Evolutionary conservation across 2,888 invertebrate genomes (phyloP).

Genomic region (Drosophila engyochracea): DNA sequence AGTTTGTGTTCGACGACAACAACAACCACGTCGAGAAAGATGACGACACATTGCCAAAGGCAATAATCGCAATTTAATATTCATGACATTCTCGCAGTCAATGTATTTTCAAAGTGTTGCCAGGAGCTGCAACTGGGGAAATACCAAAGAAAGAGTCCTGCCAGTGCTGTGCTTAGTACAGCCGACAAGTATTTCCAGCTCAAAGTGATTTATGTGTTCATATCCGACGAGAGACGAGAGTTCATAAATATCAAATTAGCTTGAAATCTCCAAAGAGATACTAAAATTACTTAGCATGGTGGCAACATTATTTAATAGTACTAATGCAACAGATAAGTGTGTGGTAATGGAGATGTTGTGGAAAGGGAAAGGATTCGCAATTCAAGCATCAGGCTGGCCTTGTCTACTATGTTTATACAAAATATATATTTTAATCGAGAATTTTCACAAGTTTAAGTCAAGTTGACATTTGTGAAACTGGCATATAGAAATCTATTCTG

Average conservation of each 20-base stretch:
- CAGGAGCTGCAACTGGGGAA: slow-evolving; percentile 54
- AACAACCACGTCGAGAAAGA: background rate
- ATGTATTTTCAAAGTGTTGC: slow-evolving; percentile 73
- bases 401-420: background rate
- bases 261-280: background rate
- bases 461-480: background rate
- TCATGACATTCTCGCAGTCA: slow-evolving; percentile 75
- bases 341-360: background rate
- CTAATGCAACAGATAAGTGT: background rate
- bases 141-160: slow-evolving; percentile 18
- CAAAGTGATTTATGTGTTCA: slow-evolving; percentile 36
- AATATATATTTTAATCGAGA: no score
- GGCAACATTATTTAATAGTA: no score
- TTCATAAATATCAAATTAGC: slow-evolving; percentile 1
- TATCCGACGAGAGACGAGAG: background rate
- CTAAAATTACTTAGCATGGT: background rate
- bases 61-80: slow-evolving; percentile 81
- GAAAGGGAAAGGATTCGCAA: background rate
- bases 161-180: slow-evolving; percentile 23
- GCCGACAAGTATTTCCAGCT: slow-evolving; percentile 36
- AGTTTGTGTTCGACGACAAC: slow-evolving; percentile 3
- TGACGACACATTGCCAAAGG: slow-evolving; percentile 66
- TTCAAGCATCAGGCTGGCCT: accelerated
- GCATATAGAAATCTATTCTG: background rate
- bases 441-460: background rate